Conservation (phyloP, 2,113 vertebrate genomes). For the Danionella cerebrum region DNA sequence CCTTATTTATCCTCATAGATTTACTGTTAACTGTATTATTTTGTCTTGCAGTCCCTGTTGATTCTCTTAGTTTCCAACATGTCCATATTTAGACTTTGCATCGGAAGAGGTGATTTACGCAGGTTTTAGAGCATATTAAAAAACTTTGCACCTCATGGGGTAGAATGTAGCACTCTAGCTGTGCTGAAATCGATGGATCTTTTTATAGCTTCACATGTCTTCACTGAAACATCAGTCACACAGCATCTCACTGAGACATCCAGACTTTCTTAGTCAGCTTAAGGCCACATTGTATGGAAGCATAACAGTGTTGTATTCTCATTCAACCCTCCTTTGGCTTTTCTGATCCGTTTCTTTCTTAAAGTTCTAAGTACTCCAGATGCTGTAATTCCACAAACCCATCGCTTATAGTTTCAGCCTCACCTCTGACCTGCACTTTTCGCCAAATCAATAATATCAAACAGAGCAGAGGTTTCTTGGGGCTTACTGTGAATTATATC, state of each 20-base stretch:
- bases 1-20: too few species aligned
- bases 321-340: neutral
- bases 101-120: neutral
- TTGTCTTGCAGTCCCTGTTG: neutral
- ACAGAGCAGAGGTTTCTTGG: neutral
- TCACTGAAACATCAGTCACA: conserved; percentile 5
- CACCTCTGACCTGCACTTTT: neutral
- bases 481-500: neutral
- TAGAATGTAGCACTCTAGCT: neutral
- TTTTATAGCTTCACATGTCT: neutral
- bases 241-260: neutral
- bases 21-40: neutral
- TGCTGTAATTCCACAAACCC: neutral
- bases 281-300: neutral
- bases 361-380: neutral
- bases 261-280: neutral
- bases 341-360: neutral
- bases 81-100: neutral
- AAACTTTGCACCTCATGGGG: neutral
- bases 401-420: neutral
- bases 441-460: neutral
- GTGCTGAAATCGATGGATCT: neutral
- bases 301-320: neutral
- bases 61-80: too few species aligned
- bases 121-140: neutral